Evolutionary conservation across 1,140 invertebrate species (phyloP).

Genomic region (Aphelenchoides fujianensis): DNA sequence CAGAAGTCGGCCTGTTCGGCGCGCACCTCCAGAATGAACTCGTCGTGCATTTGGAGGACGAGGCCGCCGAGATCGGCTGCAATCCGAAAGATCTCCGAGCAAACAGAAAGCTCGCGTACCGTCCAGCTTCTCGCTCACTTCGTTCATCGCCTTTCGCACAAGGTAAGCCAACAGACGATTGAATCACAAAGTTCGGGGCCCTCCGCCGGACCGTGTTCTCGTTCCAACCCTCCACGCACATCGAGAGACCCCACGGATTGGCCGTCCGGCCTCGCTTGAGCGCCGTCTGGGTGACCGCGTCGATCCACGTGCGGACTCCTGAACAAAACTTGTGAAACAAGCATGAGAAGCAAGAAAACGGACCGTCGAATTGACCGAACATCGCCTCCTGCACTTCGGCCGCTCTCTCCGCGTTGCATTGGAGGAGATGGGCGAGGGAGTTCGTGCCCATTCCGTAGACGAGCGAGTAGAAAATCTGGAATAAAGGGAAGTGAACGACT

Average conservation of each 20-base stretch:
- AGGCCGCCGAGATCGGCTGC: not conserved
- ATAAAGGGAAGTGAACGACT: no score
- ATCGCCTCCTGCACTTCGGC: not conserved
- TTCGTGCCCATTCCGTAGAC: not conserved
- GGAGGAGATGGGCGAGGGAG: not conserved
- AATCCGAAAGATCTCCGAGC: no score
- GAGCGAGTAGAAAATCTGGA: not conserved
- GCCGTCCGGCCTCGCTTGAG: not conserved
- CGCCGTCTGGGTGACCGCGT: not conserved
- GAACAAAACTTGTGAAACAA: no score
- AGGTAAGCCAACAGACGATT: not conserved
- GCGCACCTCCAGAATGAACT: not conserved
- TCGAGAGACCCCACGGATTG: not conserved
- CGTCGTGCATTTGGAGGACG: not conserved
- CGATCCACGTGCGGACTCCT: not conserved
- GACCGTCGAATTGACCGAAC: not conserved
- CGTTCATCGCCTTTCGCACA: not conserved
- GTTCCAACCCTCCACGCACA: not conserved
- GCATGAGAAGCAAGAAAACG: no score
- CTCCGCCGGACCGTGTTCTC: not conserved
- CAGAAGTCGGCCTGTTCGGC: not conserved
- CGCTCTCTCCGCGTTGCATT: not conserved
- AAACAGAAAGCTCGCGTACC: no score
- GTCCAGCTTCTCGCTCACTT: not conserved
- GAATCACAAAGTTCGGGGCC: not conserved